phyloP scores from a whole-genome alignment of 2,113 vertebrate species.

The Gavia stellata region DNA sequence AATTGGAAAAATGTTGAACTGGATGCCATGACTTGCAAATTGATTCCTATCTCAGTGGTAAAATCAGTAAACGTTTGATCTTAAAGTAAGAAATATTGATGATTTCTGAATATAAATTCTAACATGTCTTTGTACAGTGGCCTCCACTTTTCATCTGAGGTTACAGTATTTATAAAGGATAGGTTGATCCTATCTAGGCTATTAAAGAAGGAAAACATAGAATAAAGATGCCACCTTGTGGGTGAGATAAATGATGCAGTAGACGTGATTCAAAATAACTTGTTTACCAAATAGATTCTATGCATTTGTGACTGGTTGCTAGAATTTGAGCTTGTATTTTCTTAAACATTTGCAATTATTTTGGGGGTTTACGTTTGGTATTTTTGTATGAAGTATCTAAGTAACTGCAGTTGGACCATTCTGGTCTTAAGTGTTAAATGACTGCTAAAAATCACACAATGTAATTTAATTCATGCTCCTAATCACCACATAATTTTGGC shows the following conservation, averaged over 20 bases:
- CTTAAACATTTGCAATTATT: background rate
- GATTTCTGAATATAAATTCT: background rate
- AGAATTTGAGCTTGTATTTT: background rate
- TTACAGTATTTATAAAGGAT: background rate
- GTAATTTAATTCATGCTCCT: background rate
- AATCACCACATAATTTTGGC: background rate
- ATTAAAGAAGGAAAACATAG: background rate
- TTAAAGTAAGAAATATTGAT: background rate
- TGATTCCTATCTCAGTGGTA: background rate
- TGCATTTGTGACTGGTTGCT: background rate
- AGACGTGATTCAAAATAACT: background rate
- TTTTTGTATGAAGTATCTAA: background rate
- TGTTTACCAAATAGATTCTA: background rate
- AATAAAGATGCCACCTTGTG: constrained; percentile 56
- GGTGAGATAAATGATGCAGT: background rate
- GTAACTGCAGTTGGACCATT: background rate
- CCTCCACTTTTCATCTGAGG: background rate
- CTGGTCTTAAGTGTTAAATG: background rate
- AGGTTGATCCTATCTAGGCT: background rate
- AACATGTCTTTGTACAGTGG: background rate
- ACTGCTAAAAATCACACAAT: background rate
- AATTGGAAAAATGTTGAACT: background rate
- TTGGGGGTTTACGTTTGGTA: fast-evolving
- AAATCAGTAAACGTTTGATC: background rate
- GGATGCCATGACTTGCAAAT: background rate